phyloP scores from a whole-genome alignment of 2,113 vertebrate species.

The Ploceus nigricollis region DNA sequence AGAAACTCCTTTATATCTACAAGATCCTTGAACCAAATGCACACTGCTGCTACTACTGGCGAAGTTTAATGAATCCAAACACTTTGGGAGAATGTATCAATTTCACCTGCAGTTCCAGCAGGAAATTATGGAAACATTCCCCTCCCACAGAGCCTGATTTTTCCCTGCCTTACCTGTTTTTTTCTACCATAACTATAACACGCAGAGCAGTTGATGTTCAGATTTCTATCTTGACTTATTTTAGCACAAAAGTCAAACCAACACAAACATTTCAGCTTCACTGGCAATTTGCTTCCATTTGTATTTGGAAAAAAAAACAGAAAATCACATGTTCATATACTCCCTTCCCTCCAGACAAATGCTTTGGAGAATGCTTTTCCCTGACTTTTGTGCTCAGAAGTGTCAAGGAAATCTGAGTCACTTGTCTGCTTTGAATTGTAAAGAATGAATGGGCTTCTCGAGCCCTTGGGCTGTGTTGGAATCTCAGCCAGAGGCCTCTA shows the following conservation, averaged over 20 bases:
- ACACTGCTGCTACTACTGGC: neutral
- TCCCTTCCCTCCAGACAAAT: neutral
- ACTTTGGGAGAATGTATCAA: neutral
- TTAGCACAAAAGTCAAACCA: neutral
- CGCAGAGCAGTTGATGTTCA: neutral
- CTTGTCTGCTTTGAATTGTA: neutral
- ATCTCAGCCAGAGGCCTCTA: constrained; percentile 18
- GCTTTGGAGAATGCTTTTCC: neutral
- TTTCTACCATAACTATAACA: neutral
- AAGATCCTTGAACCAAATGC: neutral
- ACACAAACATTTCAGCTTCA: neutral
- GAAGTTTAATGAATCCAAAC: neutral
- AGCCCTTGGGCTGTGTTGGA: neutral
- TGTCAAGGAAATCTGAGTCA: constrained; percentile 22
- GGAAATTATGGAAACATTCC: neutral
- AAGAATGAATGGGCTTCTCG: constrained; percentile 37
- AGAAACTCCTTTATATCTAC: neutral
- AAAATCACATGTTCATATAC: neutral
- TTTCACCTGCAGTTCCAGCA: neutral
- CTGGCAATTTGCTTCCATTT: neutral
- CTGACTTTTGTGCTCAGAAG: neutral
- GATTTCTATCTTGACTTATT: neutral
- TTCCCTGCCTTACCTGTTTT: neutral
- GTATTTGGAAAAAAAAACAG: neutral
- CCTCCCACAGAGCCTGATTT: neutral